These are phyloP conservation scores for Psilopsiagon aymara DNA, from an alignment of 2,113 vertebrate genomes.

Conservation along the genomic window DNA sequence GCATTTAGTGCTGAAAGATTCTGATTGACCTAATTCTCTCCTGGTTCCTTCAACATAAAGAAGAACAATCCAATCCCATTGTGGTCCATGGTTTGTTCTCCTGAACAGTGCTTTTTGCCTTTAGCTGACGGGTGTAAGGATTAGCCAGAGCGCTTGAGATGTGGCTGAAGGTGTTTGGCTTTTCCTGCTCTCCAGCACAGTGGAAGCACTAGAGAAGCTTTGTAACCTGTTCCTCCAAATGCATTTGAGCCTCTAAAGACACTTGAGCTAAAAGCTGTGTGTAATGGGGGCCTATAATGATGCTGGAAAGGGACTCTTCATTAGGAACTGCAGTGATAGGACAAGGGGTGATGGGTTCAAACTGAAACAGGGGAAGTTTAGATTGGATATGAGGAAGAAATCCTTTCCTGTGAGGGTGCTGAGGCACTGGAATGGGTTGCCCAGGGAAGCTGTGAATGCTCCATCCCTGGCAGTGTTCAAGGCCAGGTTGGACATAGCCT, in stretches of 20 bases:
- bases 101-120: not conserved
- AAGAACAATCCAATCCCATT: not conserved
- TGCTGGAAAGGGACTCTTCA: too few species aligned
- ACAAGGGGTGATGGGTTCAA: too few species aligned
- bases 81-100: not conserved
- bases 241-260: not conserved
- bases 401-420: too few species aligned
- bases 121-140: not conserved
- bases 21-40: not conserved
- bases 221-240: not conserved
- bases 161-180: not conserved
- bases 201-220: not conserved
- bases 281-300: too few species aligned
- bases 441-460: too few species aligned
- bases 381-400: too few species aligned
- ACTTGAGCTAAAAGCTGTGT: not conserved
- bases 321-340: too few species aligned
- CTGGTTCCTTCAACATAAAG: not conserved
- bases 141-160: not conserved
- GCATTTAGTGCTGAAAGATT: conserved; percentile 2
- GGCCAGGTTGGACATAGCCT: too few species aligned
- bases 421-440: too few species aligned
- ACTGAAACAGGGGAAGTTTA: too few species aligned
- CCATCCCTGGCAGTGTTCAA: too few species aligned
- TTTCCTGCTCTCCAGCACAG: not conserved